phyloP scores from a whole-genome alignment of 35 echinoderm and acorn worm genomes.

The Lytechinus variegatus region DNA sequence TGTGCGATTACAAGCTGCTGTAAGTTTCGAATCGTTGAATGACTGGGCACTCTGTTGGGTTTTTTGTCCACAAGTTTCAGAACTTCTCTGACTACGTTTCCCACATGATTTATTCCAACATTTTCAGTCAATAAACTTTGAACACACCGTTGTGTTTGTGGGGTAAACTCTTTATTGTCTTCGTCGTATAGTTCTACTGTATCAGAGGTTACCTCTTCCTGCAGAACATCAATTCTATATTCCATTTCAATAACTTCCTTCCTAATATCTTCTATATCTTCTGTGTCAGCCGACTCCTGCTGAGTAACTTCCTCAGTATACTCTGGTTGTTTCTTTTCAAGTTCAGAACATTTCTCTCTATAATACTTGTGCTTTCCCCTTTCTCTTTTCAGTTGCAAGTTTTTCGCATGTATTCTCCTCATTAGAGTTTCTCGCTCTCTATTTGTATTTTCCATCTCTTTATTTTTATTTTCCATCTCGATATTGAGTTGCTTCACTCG shows the following conservation, averaged over 20 bases:
- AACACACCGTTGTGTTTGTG: constrained; percentile 53
- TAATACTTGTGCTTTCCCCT: constrained; percentile 30
- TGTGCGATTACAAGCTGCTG: constrained; percentile 33
- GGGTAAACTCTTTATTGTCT: constrained; percentile 6
- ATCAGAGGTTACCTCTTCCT: constrained; percentile 6
- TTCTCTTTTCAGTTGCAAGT: constrained; percentile 10
- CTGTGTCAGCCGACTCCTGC: neutral
- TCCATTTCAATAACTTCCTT: constrained; percentile 48
- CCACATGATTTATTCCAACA: constrained; percentile 56
- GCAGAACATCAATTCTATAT: constrained; percentile 38
- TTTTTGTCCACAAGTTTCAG: constrained; percentile 50
- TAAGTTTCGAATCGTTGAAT: neutral
- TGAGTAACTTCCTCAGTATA: neutral
- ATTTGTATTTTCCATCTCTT: neutral
- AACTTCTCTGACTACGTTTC: constrained; percentile 38
- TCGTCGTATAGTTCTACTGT: constrained; percentile 45
- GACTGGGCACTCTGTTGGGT: constrained; percentile 41
- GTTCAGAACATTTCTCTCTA: neutral
- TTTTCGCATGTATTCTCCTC: neutral
- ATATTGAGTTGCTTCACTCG: no score
- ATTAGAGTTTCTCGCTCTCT: neutral
- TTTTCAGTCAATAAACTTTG: constrained; percentile 44
- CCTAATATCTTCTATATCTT: neutral
- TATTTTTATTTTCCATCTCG: neutral
- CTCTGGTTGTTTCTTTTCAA: neutral